Evolutionary conservation across 2,888 invertebrate genomes (phyloP).

Genomic region (Alitta virens): DNA sequence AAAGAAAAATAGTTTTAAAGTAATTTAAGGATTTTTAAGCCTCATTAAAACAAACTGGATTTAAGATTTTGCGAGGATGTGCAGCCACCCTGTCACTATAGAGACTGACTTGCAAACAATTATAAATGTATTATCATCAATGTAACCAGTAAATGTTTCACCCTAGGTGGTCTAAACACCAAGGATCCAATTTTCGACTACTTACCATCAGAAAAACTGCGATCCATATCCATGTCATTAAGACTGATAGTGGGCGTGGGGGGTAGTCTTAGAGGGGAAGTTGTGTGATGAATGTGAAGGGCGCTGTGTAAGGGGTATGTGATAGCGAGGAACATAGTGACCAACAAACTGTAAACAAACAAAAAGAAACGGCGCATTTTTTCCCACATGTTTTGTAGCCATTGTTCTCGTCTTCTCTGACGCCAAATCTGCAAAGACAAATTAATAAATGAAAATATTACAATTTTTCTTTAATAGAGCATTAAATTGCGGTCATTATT

Average conservation of each 20-base stretch:
- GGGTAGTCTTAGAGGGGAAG: neutral
- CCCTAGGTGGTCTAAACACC: no score
- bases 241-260: neutral
- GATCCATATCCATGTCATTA: constrained; percentile 34
- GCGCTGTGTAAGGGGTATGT: constrained; percentile 23
- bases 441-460: neutral
- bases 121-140: no score
- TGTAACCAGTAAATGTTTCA: no score
- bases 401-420: constrained; percentile 37
- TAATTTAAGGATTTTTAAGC: no score
- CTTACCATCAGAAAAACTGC: constrained; percentile 48
- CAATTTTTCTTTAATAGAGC: neutral
- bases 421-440: constrained; percentile 43
- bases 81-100: no score
- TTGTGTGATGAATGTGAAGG: constrained; percentile 16
- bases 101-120: no score
- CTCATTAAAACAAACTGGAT: no score
- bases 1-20: no score
- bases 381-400: constrained; percentile 22
- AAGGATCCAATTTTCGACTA: no score
- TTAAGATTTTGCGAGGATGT: no score
- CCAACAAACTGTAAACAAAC: neutral
- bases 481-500: neutral
- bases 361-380: neutral
- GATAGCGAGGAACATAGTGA: constrained; percentile 7